Conservation (phyloP, 1,140 invertebrate species). For the Drosophila littoralis region DNA sequence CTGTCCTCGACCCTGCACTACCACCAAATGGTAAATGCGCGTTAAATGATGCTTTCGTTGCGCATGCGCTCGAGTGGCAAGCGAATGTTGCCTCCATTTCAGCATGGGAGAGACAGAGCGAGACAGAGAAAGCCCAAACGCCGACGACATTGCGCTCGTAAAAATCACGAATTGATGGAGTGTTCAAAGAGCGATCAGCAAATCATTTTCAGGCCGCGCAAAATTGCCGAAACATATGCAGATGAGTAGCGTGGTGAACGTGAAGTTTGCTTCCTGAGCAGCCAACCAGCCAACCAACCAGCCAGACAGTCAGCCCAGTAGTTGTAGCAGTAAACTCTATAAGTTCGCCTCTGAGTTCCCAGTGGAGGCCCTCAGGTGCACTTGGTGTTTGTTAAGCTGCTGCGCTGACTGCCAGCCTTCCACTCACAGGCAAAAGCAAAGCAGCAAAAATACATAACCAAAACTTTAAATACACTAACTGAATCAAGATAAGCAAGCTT, state of each 20-base stretch:
- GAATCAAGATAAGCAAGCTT: neutral
- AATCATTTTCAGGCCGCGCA: slow-evolving; percentile 81
- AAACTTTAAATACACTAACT: slow-evolving; percentile 9
- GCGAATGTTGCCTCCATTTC: slow-evolving; percentile 26
- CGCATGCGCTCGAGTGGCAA: slow-evolving; percentile 61
- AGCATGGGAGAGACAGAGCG: slow-evolving; percentile 3
- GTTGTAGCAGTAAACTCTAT: slow-evolving; percentile 28
- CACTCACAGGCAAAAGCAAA: slow-evolving; percentile 28
- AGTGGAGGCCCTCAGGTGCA: slow-evolving; percentile 53
- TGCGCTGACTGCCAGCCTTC: slow-evolving; percentile 33
- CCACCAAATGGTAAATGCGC: slow-evolving; percentile 70
- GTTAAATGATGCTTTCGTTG: slow-evolving; percentile 83
- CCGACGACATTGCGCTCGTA: slow-evolving; percentile 80
- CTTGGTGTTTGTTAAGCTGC: slow-evolving; percentile 60
- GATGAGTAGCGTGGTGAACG: slow-evolving; percentile 56
- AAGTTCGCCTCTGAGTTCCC: slow-evolving; percentile 41
- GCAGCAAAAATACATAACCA: neutral
- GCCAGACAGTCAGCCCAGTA: slow-evolving; percentile 15
- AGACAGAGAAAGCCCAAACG: slow-evolving; percentile 28
- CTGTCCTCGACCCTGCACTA: slow-evolving; percentile 1
- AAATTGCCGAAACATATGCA: slow-evolving; percentile 82
- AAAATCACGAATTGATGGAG: slow-evolving; percentile 84
- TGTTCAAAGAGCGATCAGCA: slow-evolving; percentile 80
- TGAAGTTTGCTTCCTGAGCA: slow-evolving; percentile 45
- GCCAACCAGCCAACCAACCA: slow-evolving; percentile 2